A percentile compares a stretch with the other conserved stretches of the same genome.
Conservation (phyloP, 1,140 invertebrate genomes). For the Heliconius nattereri region DNA sequence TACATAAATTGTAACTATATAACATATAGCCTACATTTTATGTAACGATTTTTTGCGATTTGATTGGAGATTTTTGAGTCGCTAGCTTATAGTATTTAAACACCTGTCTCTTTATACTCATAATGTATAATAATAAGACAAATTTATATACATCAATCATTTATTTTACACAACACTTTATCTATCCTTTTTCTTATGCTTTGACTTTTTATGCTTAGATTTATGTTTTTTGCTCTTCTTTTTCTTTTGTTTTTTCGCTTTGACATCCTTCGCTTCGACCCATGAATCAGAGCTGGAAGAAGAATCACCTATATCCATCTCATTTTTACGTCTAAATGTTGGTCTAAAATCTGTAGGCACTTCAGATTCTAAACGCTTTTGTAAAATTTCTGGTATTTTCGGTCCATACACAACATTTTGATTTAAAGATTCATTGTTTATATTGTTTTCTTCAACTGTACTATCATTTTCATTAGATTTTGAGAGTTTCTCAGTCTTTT, state of each 20-base stretch:
- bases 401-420: constrained; percentile 80
- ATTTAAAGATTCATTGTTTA: constrained; percentile 29
- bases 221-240: constrained; percentile 74
- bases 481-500: constrained; percentile 39
- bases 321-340: constrained; percentile 49
- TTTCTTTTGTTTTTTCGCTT: constrained; percentile 68
- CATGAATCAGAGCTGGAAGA: constrained; percentile 71
- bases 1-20: too few species aligned
- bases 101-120: too few species aligned
- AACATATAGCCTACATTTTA: too few species aligned
- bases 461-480: constrained; percentile 37
- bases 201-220: constrained; percentile 69
- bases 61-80: too few species aligned
- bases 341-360: constrained; percentile 45
- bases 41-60: too few species aligned
- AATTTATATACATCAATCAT: background rate
- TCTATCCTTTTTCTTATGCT: constrained; percentile 69
- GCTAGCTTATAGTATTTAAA: too few species aligned
- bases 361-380: constrained; percentile 49
- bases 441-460: constrained; percentile 29
- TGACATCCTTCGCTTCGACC: constrained; percentile 66
- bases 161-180: constrained; percentile 32
- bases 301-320: constrained; percentile 50
- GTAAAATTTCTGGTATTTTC: constrained; percentile 78
- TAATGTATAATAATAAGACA: background rate